These are phyloP conservation scores for Synergus japonicus DNA, from an alignment of 2,888 invertebrate genomes.

Conservation along the genomic window DNA sequence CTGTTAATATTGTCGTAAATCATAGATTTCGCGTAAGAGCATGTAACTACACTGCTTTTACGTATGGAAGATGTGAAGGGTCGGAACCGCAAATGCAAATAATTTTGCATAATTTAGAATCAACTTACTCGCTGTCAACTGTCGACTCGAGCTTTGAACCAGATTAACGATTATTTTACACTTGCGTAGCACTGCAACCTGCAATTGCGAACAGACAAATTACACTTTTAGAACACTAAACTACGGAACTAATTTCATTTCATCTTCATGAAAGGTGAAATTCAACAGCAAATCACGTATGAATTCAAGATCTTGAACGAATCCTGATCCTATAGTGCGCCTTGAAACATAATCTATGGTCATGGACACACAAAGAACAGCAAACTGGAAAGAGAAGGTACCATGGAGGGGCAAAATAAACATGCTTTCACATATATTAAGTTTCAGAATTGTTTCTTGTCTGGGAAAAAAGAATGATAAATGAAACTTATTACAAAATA, in stretches of 20 bases:
- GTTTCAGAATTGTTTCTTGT: no score
- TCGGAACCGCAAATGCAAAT: slow-evolving; percentile 57
- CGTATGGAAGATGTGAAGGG: slow-evolving; percentile 19
- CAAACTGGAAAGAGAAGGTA: slow-evolving; percentile 14
- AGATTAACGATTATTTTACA: slow-evolving; percentile 66
- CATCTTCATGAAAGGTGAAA: slow-evolving; percentile 54
- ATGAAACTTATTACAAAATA: no score
- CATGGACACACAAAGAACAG: slow-evolving; percentile 41
- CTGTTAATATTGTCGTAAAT: neutral
- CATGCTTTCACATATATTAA: no score
- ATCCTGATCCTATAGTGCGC: slow-evolving; percentile 48
- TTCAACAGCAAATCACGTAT: slow-evolving; percentile 42
- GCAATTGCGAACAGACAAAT: slow-evolving; percentile 48
- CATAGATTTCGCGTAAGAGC: slow-evolving; percentile 5
- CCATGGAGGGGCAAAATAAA: neutral
- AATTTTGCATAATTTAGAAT: slow-evolving; percentile 65
- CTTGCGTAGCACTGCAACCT: slow-evolving; percentile 48
- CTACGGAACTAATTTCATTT: slow-evolving; percentile 55
- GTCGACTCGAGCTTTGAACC: slow-evolving; percentile 50
- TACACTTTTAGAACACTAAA: slow-evolving; percentile 46
- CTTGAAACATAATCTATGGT: slow-evolving; percentile 59
- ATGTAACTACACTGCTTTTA: slow-evolving; percentile 44
- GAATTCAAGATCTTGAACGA: slow-evolving; percentile 50
- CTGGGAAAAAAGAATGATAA: no score
- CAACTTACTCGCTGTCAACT: slow-evolving; percentile 60